phyloP scores from a whole-genome alignment of 2,888 invertebrate genomes.

The Drosophila paucipuncta region DNA sequence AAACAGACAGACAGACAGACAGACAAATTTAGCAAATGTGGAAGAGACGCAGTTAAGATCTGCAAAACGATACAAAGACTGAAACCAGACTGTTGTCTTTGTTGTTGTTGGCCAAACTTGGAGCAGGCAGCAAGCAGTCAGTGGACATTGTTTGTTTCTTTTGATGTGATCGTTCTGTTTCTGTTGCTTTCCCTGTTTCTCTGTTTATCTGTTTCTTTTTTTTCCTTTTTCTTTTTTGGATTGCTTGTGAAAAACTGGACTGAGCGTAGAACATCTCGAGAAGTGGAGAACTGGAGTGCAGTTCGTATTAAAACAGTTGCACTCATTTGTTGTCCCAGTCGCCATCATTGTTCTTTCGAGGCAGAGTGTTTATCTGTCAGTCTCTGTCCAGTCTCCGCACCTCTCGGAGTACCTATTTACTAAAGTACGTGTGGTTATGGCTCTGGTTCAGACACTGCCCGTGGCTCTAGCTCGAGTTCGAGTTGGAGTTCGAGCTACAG shows the following conservation, averaged over 20 bases:
- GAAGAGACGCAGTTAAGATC: slow-evolving; percentile 57
- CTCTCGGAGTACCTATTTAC: slow-evolving; percentile 55
- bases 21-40: slow-evolving; percentile 35
- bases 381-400: slow-evolving; percentile 27
- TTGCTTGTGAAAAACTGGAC: slow-evolving; percentile 33
- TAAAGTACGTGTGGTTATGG: slow-evolving; percentile 66
- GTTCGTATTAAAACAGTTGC: slow-evolving; percentile 71
- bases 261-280: slow-evolving; percentile 28
- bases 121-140: slow-evolving; percentile 40
- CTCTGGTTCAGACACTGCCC: slow-evolving; percentile 39
- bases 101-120: slow-evolving; percentile 47
- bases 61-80: slow-evolving; percentile 51
- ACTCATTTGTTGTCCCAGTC: slow-evolving; percentile 70
- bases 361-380: slow-evolving; percentile 48
- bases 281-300: slow-evolving; percentile 47
- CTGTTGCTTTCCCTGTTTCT: slow-evolving; percentile 22
- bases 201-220: background rate
- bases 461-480: slow-evolving; percentile 30
- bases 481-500: slow-evolving; percentile 10
- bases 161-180: slow-evolving; percentile 28
- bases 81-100: slow-evolving; percentile 1
- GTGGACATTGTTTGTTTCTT: slow-evolving; percentile 59
- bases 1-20: slow-evolving; percentile 14
- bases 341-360: slow-evolving; percentile 59
- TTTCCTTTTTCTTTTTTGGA: slow-evolving; percentile 11